Base-by-base conservation (phyloP, 2,113 vertebrate genomes). In the Empidonax alnorum region DNA sequence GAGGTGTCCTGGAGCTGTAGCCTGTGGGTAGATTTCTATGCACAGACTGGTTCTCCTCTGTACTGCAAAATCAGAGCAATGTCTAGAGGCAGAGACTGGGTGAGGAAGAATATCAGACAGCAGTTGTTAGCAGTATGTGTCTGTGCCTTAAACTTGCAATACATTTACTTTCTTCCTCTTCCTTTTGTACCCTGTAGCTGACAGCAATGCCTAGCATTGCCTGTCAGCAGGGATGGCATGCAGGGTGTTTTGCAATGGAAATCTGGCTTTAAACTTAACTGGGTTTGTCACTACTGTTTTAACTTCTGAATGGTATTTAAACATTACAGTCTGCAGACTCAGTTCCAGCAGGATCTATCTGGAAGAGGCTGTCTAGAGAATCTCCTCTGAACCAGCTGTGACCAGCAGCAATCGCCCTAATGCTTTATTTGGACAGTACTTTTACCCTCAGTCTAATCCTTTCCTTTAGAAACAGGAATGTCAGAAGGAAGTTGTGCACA, bases 211-310 rank as follows among this genome's bases (percentile, higher is more conserved):
- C 95, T 95, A 69, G 94, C 83, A 68, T 77, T 92, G 82, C 84
- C 83, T 96, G 94, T 96, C 95, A 97, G 90, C 85, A 87, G 85
- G 91, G 90, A 96, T 96, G 93, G 94, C 96, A 84, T 44, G 78
- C 74, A 62, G 93, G 69, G 76, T 96, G 91, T 97, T 97, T 97
- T 97, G 96, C 95, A 96, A 95, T 97, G 94, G 96, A 97, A 97
- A 97, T 97, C 93, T 96, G 82, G 84, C 95, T 96, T 97, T 93
- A 93, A 97, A 97, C 65, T 61, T 95, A 96, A 94, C 95, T 94
- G 89, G 42, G 91, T 94, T 96, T 97, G 94, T 96, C 93, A 93
- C 82, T 94, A 74, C 74, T 95, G 83, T 96, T 95, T 95, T 88
- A 96, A 90, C 91, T 97, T 96, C 82, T 79, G 85, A 94, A 89